Conservation (phyloP, 2,797 vertebrate genomes). For the Premnoplex brunnescens region DNA sequence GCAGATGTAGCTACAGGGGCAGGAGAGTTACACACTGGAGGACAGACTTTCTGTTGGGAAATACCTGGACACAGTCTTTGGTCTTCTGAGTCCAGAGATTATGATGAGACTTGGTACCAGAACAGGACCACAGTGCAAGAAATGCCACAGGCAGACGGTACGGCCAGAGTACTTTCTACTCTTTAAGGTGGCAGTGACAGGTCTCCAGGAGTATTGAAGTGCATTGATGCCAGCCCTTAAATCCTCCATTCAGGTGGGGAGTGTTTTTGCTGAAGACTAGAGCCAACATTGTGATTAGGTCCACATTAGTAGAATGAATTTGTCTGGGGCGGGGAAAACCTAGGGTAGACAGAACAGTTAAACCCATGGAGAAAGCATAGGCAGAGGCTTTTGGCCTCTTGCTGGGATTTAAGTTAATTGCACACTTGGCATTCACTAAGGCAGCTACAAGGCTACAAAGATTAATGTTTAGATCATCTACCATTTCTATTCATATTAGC, state of each 20-base stretch:
- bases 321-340: neutral
- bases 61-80: neutral
- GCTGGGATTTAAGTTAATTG: neutral
- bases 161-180: neutral
- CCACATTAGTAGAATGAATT: neutral
- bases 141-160: neutral
- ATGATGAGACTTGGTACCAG: neutral
- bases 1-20: neutral
- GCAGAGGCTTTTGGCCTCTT: neutral
- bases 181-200: neutral
- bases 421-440: neutral
- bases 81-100: neutral
- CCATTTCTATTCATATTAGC: neutral
- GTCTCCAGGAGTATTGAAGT: neutral
- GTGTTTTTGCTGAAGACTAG: neutral
- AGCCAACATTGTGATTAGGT: neutral
- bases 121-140: neutral
- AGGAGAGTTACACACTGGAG: neutral
- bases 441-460: neutral
- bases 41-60: neutral
- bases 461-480: neutral
- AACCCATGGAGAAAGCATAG: neutral
- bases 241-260: neutral
- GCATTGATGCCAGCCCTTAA: neutral
- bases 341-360: neutral